Base-by-base conservation (phyloP, 2,888 invertebrate species). In the Helobdella robusta region DNA sequence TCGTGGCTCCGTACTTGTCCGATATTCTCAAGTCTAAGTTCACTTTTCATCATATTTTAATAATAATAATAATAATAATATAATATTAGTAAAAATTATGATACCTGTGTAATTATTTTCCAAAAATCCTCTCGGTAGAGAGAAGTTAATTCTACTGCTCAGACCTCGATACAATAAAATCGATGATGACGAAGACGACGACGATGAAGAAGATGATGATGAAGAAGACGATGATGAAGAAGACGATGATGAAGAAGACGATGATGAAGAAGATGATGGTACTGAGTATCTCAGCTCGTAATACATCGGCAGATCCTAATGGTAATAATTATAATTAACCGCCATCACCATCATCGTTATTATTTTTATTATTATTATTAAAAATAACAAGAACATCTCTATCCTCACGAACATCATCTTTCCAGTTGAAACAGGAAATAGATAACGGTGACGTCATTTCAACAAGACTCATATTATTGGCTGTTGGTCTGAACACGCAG, bases 391-490 rank as follows among this genome's bases (percentile, higher is more conserved):
- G 1, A 20, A 56, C 11, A 52, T 15, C 6, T 20, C 6, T 11
- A 23, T n/a, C 8, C 28, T n/a, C 23, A 30, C 59, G 4, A 15
- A 61, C 62, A 44, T 32, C 28, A 8, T 62, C 18, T 20, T 50
- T 20, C 62, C 62, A 62, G n/a, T 48, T 44, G 50, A 46, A 62
- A 28, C 62, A 62, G 34, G 44, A 48, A 1, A 62, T 50, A 20
- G 44, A 40, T n/a, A 62, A 50, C 6, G 2, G 4, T 23, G 40
- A 15, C n/a, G 28, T 50, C 23, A 28, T 32, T 20, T 20, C 44
- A 5, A 25, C 28, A 4, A 54, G 54, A 23, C 6, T 5, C 5
- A n/a, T n/a, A n/a, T 6, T 25, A 20, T 28, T 25, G 34, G 48
- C 18, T 30, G 32, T 15, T 15, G 32, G 32, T 50, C 35, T 62